Base-by-base conservation (phyloP, 2,888 invertebrate species). In the Byasa hedistus region DNA sequence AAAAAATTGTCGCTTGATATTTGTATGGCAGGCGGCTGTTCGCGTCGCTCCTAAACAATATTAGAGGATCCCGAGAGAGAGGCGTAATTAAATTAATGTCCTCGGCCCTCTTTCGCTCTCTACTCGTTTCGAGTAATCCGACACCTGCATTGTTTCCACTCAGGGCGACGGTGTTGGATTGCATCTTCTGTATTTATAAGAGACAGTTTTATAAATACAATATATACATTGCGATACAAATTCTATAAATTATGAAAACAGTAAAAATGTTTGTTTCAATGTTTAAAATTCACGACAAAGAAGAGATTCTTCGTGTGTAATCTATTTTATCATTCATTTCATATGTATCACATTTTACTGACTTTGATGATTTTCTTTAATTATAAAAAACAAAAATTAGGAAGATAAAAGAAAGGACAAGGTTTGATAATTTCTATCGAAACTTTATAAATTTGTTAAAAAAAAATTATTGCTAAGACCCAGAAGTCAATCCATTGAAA, bases 61-160 rank as follows among this genome's bases (percentile, higher is more conserved):
- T 89, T 87, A 89, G 89, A 80, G 79, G 77, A 79, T 87, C 89
- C 85, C 89, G 76, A 74, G 89, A 84, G 91, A 85, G 85, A 78
- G 76, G 76, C 79, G 78, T 90, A 91, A 91, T 91, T 91, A 89
- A 90, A 91, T 91, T 91, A 91, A 91, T 89, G 90, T 87, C 84
- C 86, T 82, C 86, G 77, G 84, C 86, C 89, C 90, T 85, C 84
- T 80, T 79, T 78, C 79, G 79, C 82, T 81, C 83, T 75, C 81
- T 82, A 81, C 81, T 80, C 82, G 84, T 79, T 76, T 80, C 81
- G 79, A 82, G 91, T 89, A 90, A 91, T 84, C 81, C 82, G 88
- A 91, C 89, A 91, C 91, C 89, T 90, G 90, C 88, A 87, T 85
- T 89, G 89, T 89, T 87, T 89, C 84, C 77, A 76, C 78, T 79